Conservation (phyloP, 1,140 invertebrate genomes). For the Lasioglossum baleicum region DNA sequence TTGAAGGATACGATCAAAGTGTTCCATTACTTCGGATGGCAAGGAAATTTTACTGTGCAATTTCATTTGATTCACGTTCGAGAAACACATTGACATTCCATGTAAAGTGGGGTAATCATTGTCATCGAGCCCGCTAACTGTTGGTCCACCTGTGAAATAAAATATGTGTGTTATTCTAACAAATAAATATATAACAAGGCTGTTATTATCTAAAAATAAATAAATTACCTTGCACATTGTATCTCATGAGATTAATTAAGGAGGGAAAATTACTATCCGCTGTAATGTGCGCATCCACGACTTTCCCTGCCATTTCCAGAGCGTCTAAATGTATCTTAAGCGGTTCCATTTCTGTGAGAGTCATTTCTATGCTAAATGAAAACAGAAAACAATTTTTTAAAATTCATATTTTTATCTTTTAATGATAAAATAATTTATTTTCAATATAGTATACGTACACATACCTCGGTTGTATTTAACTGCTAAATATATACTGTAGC, state of each 20-base stretch:
- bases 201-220: not conserved
- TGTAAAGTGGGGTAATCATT: constrained; percentile 92
- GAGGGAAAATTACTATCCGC: constrained; percentile 87
- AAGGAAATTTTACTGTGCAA: constrained; percentile 91
- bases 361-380: constrained; percentile 31
- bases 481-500: not conserved
- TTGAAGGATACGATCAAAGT: constrained; percentile 94
- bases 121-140: constrained; percentile 93
- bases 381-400: not conserved
- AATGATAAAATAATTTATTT: constrained; percentile 4
- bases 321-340: constrained; percentile 83
- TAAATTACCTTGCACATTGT: constrained; percentile 75
- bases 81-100: constrained; percentile 83
- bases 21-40: constrained; percentile 94
- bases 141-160: constrained; percentile 81
- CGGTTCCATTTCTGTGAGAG: constrained; percentile 73
- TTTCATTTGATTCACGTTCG: constrained; percentile 88
- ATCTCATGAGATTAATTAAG: constrained; percentile 81
- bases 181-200: not conserved
- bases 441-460: not conserved
- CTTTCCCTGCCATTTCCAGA: constrained; percentile 86
- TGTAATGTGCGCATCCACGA: constrained; percentile 86
- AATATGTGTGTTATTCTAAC: not conserved
- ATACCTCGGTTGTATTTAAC: not conserved
- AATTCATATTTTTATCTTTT: constrained; percentile 1